Percentiles rank a stretch among this genome's conserved stretches.
phyloP scores from a whole-genome alignment of 2,888 invertebrate genomes.

The Electrophaes corylata region DNA sequence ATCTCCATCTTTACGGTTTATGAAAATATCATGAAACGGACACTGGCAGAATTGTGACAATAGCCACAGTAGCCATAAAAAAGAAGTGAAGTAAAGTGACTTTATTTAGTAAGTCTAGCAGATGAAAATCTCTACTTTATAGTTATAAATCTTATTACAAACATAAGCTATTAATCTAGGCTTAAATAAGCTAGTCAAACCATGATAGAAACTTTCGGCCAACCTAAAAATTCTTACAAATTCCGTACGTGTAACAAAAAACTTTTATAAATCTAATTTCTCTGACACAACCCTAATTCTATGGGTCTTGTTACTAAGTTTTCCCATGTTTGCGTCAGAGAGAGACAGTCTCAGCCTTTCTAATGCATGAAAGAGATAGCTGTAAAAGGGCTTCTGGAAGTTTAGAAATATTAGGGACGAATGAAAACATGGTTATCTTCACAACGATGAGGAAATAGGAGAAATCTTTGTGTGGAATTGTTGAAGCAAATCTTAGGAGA shows the following conservation, averaged over 20 bases:
- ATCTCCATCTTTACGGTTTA: too few relatives aligned
- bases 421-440: conserved; percentile 27
- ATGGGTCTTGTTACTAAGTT: conserved; percentile 33
- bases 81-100: too few relatives aligned
- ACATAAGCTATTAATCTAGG: too few relatives aligned
- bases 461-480: conserved; percentile 14
- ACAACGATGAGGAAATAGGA: conserved; percentile 8
- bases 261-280: conserved; percentile 17
- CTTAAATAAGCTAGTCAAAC: too few relatives aligned
- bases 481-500: conserved; percentile 1
- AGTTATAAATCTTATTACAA: too few relatives aligned
- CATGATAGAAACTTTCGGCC: too few relatives aligned
- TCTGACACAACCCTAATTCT: conserved; percentile 29
- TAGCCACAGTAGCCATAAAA: too few relatives aligned
- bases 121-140: too few relatives aligned
- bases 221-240: too few relatives aligned
- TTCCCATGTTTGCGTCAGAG: conserved; percentile 24
- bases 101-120: too few relatives aligned
- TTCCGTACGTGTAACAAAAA: background rate
- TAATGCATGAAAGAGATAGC: conserved; percentile 23
- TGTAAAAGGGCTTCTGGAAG: conserved; percentile 18
- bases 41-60: too few relatives aligned
- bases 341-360: conserved; percentile 9
- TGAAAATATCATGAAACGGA: too few relatives aligned
- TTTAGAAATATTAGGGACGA: conserved; percentile 23